Evolutionary conservation across 2,113 vertebrate species (phyloP), one percentile per base, ranked within the genome.

Genomic region (Cnemophilus loriae): DNA sequence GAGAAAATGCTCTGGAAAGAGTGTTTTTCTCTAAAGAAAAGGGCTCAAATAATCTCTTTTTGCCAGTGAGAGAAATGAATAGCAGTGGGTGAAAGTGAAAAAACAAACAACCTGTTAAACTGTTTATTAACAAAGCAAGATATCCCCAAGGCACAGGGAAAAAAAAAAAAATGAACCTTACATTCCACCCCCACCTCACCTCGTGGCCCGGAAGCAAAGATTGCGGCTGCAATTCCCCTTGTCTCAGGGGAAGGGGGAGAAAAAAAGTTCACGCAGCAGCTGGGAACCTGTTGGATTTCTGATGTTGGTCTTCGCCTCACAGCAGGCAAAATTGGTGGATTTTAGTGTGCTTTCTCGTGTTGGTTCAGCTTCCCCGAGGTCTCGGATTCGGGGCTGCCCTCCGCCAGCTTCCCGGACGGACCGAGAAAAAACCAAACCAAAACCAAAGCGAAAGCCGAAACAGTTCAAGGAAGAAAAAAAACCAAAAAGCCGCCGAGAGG

Each of bases 371-470:
- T 26, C 37, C 42, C 39, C 2, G 2, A 53, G 21, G 16, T 33
- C 30, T 41, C 4, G 3, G 16, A 22, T 55, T 26, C 1, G 1
- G 5, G 13, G 30, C 1, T 2, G 22, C 12, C 4, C n/a, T 7
- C 27, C 4, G 6, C 5, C 9, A 2, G 42, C 21, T 30, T 21
- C 16, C n/a, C 6, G 26, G 13, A 37, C 3, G 2, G 11, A 24
- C 27, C 1, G 3, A 24, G 24, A 59, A 49, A 67, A 20, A 37
- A 11, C 5, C n/a, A n/a, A n/a, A n/a, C n/a, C n/a, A 20, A 19
- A 35, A 10, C 17, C 50, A 64, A 44, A 16, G 28, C 9, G 20
- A 46, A 35, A 46, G 33, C 24, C 1, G 1, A 59, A 60, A 32
- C 20, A 47, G 6, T 30, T 59, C n/a, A 37, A 59, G 26, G 4